Base-by-base conservation (phyloP, 2,888 invertebrate species). In the Eumacrocentrus americanus region DNA sequence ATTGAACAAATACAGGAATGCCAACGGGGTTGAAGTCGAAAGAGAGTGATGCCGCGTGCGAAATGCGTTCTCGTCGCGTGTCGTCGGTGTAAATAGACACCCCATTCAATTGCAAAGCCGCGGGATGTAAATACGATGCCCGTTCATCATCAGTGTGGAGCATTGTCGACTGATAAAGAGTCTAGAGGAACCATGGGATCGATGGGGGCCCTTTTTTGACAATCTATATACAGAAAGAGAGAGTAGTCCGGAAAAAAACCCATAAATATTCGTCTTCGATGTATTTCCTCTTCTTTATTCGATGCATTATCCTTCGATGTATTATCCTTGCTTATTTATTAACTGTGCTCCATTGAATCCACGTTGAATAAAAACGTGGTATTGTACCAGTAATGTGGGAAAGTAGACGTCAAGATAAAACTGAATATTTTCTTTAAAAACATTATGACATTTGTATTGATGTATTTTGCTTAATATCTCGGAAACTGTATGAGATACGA, bases 1-100 rank as follows among this genome's bases (percentile, higher is more conserved):
- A 76, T 76, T 75, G 72, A 75, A 74, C 73, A 76, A 77, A 77
- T 72, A 75, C 67, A 62, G 53, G 37, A 50, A 50, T 52, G 53
- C 14, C 18, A 54, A 14, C 35, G 35, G 22, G 16, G 46, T 11
- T 14, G 18, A n/a, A 3, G 11, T 6, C 5, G 34, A 54, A 54
- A 34, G 37, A 35, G 23, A 40, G 23, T 34, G 14, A 18, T 22
- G 42, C n/a, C 52, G 52, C 52, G 62, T 63, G 63, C 65, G 55
- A 61, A 63, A 58, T 46, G 46, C 55, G 46, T 53, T 57, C 51
- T 64, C 60, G 72, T 70, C 73, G 65, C 72, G 72, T 72, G 73
- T 60, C 68, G 59, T 60, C 62, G 65, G 52, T 61, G 66, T 68
- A 75, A 76, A 74, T 71, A 75, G 66, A 67, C 69, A 68, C 67